Evolutionary conservation across 2,113 vertebrate genomes (phyloP).

Genomic region (Lampris megalopsis): DNA sequence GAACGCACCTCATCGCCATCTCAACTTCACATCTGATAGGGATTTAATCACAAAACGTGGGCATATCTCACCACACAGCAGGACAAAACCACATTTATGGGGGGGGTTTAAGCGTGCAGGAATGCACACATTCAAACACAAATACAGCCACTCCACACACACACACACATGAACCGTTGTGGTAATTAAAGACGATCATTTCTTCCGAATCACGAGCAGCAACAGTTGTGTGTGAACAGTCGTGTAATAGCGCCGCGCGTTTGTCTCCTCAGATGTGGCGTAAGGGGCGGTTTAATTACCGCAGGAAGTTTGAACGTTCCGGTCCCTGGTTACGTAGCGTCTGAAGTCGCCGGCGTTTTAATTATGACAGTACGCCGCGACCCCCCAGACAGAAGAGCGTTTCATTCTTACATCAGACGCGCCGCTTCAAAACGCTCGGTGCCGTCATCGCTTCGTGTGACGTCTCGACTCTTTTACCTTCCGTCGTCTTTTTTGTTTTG

Average conservation of each 20-base stretch:
- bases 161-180: background rate
- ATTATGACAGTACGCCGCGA: constrained; percentile 29
- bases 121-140: background rate
- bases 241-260: constrained; percentile 34
- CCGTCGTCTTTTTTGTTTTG: too few species aligned
- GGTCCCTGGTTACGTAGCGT: constrained; percentile 33
- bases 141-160: background rate
- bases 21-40: too few species aligned
- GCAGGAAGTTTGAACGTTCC: constrained; percentile 35
- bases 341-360: constrained; percentile 29
- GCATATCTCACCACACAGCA: too few species aligned
- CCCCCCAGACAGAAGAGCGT: constrained; percentile 15
- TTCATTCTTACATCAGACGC: constrained; percentile 27
- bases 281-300: constrained; percentile 47
- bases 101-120: background rate
- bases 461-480: background rate
- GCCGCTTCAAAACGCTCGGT: constrained; percentile 1
- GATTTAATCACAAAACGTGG: too few species aligned
- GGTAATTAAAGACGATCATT: constrained; percentile 42
- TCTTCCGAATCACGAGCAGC: constrained; percentile 35
- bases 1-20: too few species aligned
- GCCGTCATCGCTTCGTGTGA: background rate
- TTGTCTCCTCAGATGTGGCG: constrained; percentile 40
- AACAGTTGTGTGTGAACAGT: constrained; percentile 18
- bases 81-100: too few species aligned